Conservation (phyloP, 2,797 vertebrate species). For the Anabacerthia variegaticeps region DNA sequence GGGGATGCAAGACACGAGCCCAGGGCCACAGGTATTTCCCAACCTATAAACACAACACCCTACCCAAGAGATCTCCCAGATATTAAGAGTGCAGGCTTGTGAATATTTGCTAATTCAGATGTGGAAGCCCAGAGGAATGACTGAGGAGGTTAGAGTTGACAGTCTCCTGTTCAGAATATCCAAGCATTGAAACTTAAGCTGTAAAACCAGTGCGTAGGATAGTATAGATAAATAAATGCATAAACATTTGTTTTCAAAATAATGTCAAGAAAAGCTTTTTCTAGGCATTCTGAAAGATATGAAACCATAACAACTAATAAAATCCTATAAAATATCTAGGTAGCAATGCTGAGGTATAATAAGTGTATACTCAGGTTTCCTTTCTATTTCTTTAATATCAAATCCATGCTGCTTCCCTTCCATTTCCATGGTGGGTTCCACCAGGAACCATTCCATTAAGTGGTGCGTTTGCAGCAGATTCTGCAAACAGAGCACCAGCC, state of each 20-base stretch:
- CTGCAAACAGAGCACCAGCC: rapidly evolving
- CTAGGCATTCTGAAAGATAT: neutral
- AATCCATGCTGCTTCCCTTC: neutral
- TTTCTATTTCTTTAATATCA: neutral
- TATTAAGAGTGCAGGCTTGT: neutral
- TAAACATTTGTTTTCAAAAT: neutral
- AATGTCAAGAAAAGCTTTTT: neutral
- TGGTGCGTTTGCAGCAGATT: neutral
- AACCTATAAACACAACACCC: neutral
- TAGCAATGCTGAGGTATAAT: neutral
- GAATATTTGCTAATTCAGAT: neutral
- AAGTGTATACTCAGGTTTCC: neutral
- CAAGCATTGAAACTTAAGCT: neutral
- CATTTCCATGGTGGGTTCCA: neutral
- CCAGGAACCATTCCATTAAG: neutral
- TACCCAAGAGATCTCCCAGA: neutral
- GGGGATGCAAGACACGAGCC: neutral
- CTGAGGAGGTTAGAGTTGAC: neutral
- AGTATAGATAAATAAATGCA: neutral
- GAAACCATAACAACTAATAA: neutral
- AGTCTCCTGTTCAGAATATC: neutral
- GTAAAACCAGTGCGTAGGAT: neutral
- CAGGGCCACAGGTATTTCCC: neutral
- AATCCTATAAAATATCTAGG: neutral
- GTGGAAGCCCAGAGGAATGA: neutral